Percentiles rank a stretch among this genome's conserved stretches.
phyloP scores from a whole-genome alignment of 2,888 invertebrate species.

The Cinara cedri region DNA sequence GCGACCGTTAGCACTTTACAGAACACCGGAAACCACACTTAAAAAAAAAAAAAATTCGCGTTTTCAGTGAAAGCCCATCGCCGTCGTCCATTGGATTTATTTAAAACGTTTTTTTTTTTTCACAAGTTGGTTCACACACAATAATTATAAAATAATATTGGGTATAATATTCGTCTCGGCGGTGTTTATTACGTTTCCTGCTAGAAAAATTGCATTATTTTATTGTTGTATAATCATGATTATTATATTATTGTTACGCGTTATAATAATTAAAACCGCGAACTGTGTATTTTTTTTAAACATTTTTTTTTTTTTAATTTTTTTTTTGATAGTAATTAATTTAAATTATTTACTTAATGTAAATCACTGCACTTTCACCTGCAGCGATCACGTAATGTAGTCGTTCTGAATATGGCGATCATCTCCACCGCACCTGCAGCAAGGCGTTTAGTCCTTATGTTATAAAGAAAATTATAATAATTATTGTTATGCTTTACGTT shows the following conservation, averaged over 20 bases:
- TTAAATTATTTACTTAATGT: conserved; percentile 17
- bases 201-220: neutral
- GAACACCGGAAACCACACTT: conserved; percentile 20
- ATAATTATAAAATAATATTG: neutral
- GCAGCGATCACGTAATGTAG: conserved; percentile 38
- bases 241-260: neutral
- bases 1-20: conserved; percentile 34
- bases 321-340: conserved; percentile 37
- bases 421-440: neutral
- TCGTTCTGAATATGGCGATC: conserved; percentile 38
- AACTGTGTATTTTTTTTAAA: too few relatives aligned
- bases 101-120: conserved; percentile 14
- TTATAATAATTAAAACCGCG: conserved; percentile 13
- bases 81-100: neutral
- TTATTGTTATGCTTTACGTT: too few relatives aligned
- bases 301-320: neutral
- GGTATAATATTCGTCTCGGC: neutral
- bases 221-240: neutral
- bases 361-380: conserved; percentile 48
- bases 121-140: conserved; percentile 18
- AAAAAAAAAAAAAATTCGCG: conserved; percentile 7
- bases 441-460: conserved; percentile 12
- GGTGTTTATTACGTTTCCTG: conserved; percentile 1
- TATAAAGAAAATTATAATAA: too few relatives aligned
- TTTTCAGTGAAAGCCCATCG: conserved; percentile 40